Percentiles rank a stretch among this genome's conserved stretches.
These are phyloP conservation scores for Drymonia ruficornis DNA, from an alignment of 2,888 invertebrate genomes.

Conservation along the genomic window DNA sequence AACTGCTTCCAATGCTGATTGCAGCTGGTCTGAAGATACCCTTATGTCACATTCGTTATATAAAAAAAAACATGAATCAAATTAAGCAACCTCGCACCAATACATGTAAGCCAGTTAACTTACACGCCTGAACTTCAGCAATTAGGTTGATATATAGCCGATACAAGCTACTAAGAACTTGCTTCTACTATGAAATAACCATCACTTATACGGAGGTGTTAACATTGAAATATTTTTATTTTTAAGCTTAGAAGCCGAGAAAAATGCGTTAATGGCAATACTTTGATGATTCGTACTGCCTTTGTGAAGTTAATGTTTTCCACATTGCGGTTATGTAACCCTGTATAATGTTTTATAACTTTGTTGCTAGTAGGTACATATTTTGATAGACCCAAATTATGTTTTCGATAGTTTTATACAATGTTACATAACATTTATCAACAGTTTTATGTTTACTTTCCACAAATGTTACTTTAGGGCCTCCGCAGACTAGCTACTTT, in stretches of 20 bases:
- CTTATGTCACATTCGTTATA: too few species aligned
- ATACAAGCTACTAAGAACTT: constrained; percentile 5
- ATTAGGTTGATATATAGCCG: constrained; percentile 57
- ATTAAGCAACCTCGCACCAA: background rate
- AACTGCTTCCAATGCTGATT: too few species aligned
- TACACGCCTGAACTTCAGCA: constrained; percentile 48
- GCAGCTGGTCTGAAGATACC: too few species aligned
- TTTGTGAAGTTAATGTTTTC: background rate
- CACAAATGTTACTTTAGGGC: too few species aligned
- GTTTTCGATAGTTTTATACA: too few species aligned
- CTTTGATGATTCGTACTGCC: too few species aligned
- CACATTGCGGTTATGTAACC: background rate
- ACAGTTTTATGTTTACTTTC: too few species aligned
- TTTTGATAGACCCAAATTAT: too few species aligned
- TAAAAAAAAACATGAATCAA: background rate
- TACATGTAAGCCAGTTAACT: constrained; percentile 5
- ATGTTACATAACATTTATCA: too few species aligned
- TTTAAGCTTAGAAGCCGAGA: constrained; percentile 2
- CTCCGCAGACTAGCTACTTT: too few species aligned
- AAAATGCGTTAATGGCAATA: constrained; percentile 8
- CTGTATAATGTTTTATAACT: constrained; percentile 11
- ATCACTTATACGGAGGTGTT: constrained; percentile 23
- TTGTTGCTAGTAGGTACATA: too few species aligned
- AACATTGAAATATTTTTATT: constrained; percentile 16
- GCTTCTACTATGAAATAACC: constrained; percentile 19